Percentiles rank a stretch among this genome's conserved stretches.
phyloP scores from a whole-genome alignment of 53 echinoderm and acorn worm genomes.

The Actinopyga echinites region DNA sequence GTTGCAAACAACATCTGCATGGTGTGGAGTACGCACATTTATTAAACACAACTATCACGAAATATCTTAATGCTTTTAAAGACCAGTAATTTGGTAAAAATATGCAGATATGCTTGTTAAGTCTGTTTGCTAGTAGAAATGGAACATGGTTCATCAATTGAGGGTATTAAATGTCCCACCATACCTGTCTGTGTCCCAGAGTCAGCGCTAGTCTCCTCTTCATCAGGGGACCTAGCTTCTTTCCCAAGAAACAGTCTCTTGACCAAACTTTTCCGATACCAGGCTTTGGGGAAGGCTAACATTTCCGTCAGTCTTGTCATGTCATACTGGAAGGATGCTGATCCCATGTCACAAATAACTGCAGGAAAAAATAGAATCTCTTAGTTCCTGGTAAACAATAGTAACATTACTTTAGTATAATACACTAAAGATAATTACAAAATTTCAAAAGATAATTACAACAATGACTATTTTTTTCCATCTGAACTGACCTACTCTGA shows the following conservation, averaged over 20 bases:
- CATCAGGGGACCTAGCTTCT: conserved; percentile 60
- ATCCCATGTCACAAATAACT: conserved; percentile 95
- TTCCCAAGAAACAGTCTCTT: conserved; percentile 90
- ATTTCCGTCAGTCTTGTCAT: conserved; percentile 93
- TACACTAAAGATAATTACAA: not conserved
- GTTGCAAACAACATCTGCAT: not conserved
- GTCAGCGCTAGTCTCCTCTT: not conserved
- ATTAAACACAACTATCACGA: no score
- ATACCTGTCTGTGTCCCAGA: conserved; percentile 29
- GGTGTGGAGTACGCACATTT: no score
- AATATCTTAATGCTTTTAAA: no score
- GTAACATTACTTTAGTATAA: not conserved
- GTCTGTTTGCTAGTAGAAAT: not conserved
- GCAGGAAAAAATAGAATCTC: not conserved
- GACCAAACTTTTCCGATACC: conserved; percentile 93
- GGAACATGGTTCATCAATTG: not conserved
- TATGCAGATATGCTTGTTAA: not conserved
- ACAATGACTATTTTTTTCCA: not conserved
- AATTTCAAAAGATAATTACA: not conserved
- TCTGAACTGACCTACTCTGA: no score
- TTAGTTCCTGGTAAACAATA: no score
- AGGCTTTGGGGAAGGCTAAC: conserved; percentile 94
- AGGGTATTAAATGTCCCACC: not conserved
- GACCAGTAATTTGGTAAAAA: no score
- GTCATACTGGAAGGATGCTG: conserved; percentile 96